Evolutionary conservation across 64 coral and sea anemone species (phyloP).

Genomic region (Anthopleura sola): DNA sequence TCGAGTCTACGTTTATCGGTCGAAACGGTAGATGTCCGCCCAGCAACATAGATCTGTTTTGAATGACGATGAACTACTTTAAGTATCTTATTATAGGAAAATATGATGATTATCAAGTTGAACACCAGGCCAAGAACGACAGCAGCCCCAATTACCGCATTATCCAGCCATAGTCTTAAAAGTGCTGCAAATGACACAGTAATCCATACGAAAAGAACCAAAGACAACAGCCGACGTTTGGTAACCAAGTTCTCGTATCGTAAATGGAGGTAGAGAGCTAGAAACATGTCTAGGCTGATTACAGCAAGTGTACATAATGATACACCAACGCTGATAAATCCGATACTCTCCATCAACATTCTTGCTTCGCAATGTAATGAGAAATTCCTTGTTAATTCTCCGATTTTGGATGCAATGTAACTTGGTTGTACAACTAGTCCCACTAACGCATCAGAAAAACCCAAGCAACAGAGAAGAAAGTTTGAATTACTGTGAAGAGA

Average conservation of each 20-base stretch:
- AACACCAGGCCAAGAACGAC: neutral
- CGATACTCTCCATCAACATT: constrained; percentile 29
- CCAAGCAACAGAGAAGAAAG: constrained; percentile 37
- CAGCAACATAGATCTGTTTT: neutral
- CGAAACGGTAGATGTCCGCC: neutral
- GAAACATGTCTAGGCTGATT: constrained; percentile 21
- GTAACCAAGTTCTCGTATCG: constrained; percentile 47
- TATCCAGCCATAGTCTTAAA: neutral
- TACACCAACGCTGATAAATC: neutral
- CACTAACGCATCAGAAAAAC: constrained; percentile 41
- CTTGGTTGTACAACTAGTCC: constrained; percentile 38
- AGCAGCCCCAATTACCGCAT: neutral
- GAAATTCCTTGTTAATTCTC: constrained; percentile 5
- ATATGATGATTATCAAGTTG: neutral
- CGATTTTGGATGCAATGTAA: constrained; percentile 36
- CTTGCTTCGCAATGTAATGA: constrained; percentile 30
- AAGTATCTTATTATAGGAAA: neutral
- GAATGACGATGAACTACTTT: neutral
- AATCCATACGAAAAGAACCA: constrained; percentile 16
- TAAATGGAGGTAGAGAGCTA: constrained; percentile 38
- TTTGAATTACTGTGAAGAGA: constrained; percentile 40
- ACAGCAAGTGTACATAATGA: constrained; percentile 32
- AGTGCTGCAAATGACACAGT: neutral
- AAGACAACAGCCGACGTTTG: neutral
- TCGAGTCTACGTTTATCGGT: neutral